Percentiles rank a stretch among this genome's conserved stretches.
Conservation (phyloP, 1,140 invertebrate species). For the Drosophila littoralis region DNA sequence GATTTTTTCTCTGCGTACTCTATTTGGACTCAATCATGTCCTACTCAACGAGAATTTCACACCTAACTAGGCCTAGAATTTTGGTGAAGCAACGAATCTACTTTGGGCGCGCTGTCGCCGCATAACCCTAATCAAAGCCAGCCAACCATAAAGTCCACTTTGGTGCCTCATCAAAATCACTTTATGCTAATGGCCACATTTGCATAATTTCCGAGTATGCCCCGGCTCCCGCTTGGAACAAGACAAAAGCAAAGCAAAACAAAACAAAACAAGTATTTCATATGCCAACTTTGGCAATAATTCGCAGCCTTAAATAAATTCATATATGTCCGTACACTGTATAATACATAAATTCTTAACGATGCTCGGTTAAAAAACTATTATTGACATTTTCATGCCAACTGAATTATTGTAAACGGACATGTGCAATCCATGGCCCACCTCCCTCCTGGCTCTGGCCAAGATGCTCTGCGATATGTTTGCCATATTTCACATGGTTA, state of each 20-base stretch:
- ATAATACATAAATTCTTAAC: constrained; percentile 49
- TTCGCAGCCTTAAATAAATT: constrained; percentile 61
- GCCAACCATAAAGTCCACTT: constrained; percentile 80
- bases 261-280: constrained; percentile 46
- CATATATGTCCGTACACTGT: constrained; percentile 29
- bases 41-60: not conserved
- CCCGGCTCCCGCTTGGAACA: not conserved
- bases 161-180: constrained; percentile 80
- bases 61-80: constrained; percentile 6
- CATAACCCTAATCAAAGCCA: constrained; percentile 78
- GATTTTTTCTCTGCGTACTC: not conserved
- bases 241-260: constrained; percentile 8
- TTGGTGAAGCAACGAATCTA: not conserved
- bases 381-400: constrained; percentile 77
- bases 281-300: constrained; percentile 49
- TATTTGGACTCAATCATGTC: constrained; percentile 2
- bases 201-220: constrained; percentile 70
- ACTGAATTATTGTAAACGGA: constrained; percentile 78
- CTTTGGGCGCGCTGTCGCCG: constrained; percentile 16
- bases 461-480: constrained; percentile 23
- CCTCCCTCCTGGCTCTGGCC: not conserved
- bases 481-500: constrained; percentile 33
- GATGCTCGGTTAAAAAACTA: constrained; percentile 57
- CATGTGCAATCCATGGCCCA: constrained; percentile 54
- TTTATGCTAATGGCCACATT: constrained; percentile 78